phyloP scores from a whole-genome alignment of 2,888 invertebrate species.

The Cetonia aurata region DNA sequence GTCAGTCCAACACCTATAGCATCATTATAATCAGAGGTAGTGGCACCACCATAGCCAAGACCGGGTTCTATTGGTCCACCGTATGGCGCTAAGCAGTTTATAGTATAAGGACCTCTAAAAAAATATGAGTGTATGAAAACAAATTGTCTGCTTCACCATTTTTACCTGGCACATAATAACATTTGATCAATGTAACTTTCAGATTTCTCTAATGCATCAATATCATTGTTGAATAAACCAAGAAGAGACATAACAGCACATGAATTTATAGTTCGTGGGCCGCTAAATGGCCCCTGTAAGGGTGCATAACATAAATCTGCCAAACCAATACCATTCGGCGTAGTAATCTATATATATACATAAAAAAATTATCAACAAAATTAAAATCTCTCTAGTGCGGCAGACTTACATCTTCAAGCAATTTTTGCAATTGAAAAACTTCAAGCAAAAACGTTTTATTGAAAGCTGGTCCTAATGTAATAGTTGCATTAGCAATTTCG shows the following conservation, averaged over 20 bases:
- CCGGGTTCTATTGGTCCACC: conserved; percentile 92
- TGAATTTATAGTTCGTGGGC: conserved; percentile 68
- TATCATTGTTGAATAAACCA: conserved; percentile 80
- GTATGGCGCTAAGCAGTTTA: conserved; percentile 83
- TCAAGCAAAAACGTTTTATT: conserved; percentile 80
- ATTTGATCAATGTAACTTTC: conserved; percentile 69
- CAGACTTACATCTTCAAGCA: conserved; percentile 71
- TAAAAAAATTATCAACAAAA: conserved; percentile 10
- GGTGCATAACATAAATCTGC: conserved; percentile 89
- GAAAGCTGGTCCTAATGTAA: conserved; percentile 84
- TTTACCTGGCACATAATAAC: conserved; percentile 67
- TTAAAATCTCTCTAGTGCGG: neutral
- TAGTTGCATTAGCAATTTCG: conserved; percentile 57
- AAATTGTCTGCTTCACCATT: conserved; percentile 43
- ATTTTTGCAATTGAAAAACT: conserved; percentile 78
- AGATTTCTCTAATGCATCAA: conserved; percentile 64
- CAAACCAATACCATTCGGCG: conserved; percentile 70
- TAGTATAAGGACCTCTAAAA: conserved; percentile 70
- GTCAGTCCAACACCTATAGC: conserved; percentile 81
- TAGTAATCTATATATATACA: conserved; percentile 65
- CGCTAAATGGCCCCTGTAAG: conserved; percentile 75
- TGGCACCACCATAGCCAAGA: conserved; percentile 86
- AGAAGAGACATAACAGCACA: conserved; percentile 88
- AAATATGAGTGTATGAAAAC: conserved; percentile 55
- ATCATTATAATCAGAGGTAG: conserved; percentile 70